Conservation (phyloP, 2,888 invertebrate species). For the Micoletzkya japonica region DNA sequence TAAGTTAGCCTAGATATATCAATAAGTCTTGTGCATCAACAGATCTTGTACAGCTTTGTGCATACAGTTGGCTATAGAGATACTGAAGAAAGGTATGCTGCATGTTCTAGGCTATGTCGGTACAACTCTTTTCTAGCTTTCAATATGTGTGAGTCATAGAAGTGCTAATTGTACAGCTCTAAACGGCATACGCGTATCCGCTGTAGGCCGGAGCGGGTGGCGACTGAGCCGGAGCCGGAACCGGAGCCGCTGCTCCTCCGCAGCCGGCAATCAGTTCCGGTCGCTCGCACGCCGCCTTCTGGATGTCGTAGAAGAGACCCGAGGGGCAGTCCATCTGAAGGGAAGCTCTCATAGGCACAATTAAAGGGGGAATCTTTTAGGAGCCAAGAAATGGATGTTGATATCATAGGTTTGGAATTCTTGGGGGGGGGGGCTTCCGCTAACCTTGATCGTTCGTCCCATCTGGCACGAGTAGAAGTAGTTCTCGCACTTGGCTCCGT, state of each 20-base stretch:
- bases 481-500: neutral
- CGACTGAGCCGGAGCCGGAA: neutral
- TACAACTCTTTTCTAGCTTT: neutral
- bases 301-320: conserved; percentile 15
- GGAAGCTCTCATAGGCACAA: neutral
- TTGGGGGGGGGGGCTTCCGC: neutral
- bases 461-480: conserved; percentile 17
- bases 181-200: too few relatives aligned
- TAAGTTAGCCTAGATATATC: too few relatives aligned
- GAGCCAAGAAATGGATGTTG: too few relatives aligned
- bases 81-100: too few relatives aligned
- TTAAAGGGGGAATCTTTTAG: too few relatives aligned
- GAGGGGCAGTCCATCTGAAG: conserved; percentile 24
- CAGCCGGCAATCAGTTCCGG: conserved; percentile 6
- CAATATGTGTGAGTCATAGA: conserved; percentile 11
- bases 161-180: too few relatives aligned
- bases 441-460: conserved; percentile 8
- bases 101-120: neutral
- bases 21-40: too few relatives aligned
- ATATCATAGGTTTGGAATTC: too few relatives aligned
- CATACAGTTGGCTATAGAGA: too few relatives aligned
- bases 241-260: conserved; percentile 11
- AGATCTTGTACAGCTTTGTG: too few relatives aligned
- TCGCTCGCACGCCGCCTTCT: neutral
- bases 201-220: too few relatives aligned